Conservation (phyloP, 2,888 invertebrate genomes). For the Linnaemya vulpina region DNA sequence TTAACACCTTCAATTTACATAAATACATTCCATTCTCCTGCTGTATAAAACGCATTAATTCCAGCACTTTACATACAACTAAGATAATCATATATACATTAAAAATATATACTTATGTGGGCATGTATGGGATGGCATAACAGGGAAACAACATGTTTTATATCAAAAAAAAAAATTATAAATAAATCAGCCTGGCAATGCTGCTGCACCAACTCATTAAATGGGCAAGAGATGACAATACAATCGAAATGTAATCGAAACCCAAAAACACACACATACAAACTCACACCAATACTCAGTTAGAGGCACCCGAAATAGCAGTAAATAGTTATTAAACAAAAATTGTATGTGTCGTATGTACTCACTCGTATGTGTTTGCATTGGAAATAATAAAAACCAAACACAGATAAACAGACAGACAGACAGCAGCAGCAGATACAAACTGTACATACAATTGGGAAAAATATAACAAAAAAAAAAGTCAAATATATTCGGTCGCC, state of each 20-base stretch:
- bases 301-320: slow-evolving; percentile 37
- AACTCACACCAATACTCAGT: not conserved
- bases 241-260: slow-evolving; percentile 60
- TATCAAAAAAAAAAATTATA: not conserved
- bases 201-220: slow-evolving; percentile 43
- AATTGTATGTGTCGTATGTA: slow-evolving; percentile 1
- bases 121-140: not conserved
- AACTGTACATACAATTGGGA: not conserved
- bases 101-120: not conserved
- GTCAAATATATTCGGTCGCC: slow-evolving; percentile 2
- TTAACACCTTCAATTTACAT: slow-evolving; percentile 3
- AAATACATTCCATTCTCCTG: not conserved
- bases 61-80: slow-evolving; percentile 18
- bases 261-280: not conserved
- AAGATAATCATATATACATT: not conserved
- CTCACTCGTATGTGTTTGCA: too few relatives aligned
- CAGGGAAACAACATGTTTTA: not conserved
- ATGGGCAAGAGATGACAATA: slow-evolving; percentile 47
- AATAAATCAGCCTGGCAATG: not conserved
- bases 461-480: too few relatives aligned
- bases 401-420: slow-evolving; percentile 17
- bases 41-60: slow-evolving; percentile 36
- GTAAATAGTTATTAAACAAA: slow-evolving; percentile 51
- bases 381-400: slow-evolving; percentile 44
- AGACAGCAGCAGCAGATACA: not conserved